Conservation (phyloP, 2,888 invertebrate species). For the Yponomeuta plumbellus region DNA sequence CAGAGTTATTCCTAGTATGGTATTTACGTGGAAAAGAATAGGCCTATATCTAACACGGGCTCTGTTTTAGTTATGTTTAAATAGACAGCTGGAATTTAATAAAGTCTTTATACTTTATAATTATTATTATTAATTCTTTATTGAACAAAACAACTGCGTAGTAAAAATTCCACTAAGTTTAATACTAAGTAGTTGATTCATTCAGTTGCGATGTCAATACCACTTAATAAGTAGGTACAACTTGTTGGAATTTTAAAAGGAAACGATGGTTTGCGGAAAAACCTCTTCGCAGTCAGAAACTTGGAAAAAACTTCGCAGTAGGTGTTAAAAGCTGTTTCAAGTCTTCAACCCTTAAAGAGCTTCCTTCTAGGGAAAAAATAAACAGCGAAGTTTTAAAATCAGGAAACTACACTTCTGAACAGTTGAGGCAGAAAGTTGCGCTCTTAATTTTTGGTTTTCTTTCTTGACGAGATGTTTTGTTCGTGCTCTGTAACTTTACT, state of each 20-base stretch:
- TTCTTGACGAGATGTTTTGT: constrained; percentile 3
- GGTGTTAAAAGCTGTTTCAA: constrained; percentile 67
- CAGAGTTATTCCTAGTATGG: no score
- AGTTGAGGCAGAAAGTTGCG: constrained; percentile 67
- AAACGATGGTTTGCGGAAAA: constrained; percentile 15
- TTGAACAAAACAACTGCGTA: background rate
- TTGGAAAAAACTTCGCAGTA: constrained; percentile 38
- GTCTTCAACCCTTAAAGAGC: constrained; percentile 61
- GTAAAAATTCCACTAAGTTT: background rate
- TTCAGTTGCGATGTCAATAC: no score
- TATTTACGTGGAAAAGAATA: no score
- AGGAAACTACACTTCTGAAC: constrained; percentile 68
- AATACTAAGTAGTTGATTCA: no score
- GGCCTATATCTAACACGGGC: no score
- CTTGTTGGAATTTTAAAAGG: background rate
- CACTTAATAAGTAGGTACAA: no score
- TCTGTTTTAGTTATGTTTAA: no score
- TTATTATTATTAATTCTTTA: background rate
- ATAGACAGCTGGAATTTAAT: no score
- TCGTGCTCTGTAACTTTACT: background rate
- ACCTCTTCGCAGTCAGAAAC: constrained; percentile 21
- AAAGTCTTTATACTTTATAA: background rate
- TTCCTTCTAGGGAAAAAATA: constrained; percentile 50
- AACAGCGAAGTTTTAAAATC: constrained; percentile 62
- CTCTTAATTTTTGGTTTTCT: background rate